Evolutionary conservation across 1,140 invertebrate species (phyloP).

Genomic region (Chrysoperla carnea): DNA sequence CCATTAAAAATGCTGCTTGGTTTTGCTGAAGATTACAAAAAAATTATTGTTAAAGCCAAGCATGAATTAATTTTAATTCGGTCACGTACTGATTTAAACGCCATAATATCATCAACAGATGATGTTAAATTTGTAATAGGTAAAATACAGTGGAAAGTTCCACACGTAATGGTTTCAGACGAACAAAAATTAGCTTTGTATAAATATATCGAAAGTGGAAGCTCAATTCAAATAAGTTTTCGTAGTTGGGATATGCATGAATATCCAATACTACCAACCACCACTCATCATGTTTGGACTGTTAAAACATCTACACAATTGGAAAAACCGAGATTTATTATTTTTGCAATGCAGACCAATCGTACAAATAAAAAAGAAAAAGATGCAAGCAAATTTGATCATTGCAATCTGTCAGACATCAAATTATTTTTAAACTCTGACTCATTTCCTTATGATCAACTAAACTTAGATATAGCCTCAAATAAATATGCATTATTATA

Average conservation of each 20-base stretch:
- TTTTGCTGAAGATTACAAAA: constrained; percentile 23
- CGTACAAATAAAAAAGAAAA: constrained; percentile 1
- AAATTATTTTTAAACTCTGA: constrained; percentile 3
- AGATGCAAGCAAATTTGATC: constrained; percentile 4
- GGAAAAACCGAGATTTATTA: constrained; percentile 13
- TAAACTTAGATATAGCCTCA: constrained; percentile 2
- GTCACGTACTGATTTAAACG: constrained; percentile 11
- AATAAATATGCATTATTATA: constrained; percentile 1
- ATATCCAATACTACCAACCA: constrained; percentile 4
- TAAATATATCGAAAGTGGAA: constrained; percentile 10
- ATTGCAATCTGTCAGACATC: constrained; percentile 3
- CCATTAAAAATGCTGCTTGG: constrained; percentile 18
- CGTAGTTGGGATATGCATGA: constrained; percentile 16
- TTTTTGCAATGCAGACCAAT: constrained; percentile 3
- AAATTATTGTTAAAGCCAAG: constrained; percentile 21
- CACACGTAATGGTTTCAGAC: constrained; percentile 11
- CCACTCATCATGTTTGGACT: constrained; percentile 12
- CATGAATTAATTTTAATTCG: constrained; percentile 21
- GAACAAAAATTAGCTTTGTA: constrained; percentile 8
- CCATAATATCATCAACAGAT: constrained; percentile 3
- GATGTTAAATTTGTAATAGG: background rate
- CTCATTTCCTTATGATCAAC: constrained; percentile 3
- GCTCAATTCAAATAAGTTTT: constrained; percentile 14
- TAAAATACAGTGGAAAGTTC: constrained; percentile 2
- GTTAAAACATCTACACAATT: constrained; percentile 12